Evolutionary conservation across 1,140 invertebrate species (phyloP), one percentile per base, ranked within the genome.

Genomic region (Melitaea cinxia): DNA sequence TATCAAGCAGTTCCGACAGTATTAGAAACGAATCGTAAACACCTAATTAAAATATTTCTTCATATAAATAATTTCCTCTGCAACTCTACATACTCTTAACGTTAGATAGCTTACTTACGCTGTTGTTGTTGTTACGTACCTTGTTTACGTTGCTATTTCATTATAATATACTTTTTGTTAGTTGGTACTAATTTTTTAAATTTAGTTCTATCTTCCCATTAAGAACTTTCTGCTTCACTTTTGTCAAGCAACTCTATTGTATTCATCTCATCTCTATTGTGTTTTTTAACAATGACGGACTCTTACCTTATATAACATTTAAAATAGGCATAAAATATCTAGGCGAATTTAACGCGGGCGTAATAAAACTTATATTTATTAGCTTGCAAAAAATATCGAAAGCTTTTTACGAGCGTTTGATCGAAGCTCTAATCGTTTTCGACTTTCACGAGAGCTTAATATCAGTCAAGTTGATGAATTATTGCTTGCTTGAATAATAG

Each of bases 381-480:
- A 2, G 6, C 9, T 7, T 15, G 42, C 39, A 54, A 28, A 65
- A 68, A 35, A 58, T 1, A 1, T 17, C 37, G 17, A 42, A 42
- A 63, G 47, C 63, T 21, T 69, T 68, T 64, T 58, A 69, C 26
- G 62, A 70, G 42, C 70, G 56, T 70, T 63, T 67, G 62, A 73
- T 77, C 70, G 68, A 61, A 69, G 64, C 21, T 66, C 61, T 80
- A 77, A 80, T 75, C 75, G 77, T 70, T 77, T 73, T 69, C 70
- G 63, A 77, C 77, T 80, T 80, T 80, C 77, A 77, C 77, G 61
- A 73, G 28, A 56, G 68, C 72, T 59, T 57, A 58, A 9, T 70
- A 73, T 72, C 72, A 67, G 50, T 66, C 57, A 66, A 53, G 52
- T 74, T 62, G 74, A 78, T 76, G 63, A 69, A 70, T 76, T 75